phyloP scores from a whole-genome alignment of 2,113 vertebrate species.

The Mastomys coucha region DNA sequence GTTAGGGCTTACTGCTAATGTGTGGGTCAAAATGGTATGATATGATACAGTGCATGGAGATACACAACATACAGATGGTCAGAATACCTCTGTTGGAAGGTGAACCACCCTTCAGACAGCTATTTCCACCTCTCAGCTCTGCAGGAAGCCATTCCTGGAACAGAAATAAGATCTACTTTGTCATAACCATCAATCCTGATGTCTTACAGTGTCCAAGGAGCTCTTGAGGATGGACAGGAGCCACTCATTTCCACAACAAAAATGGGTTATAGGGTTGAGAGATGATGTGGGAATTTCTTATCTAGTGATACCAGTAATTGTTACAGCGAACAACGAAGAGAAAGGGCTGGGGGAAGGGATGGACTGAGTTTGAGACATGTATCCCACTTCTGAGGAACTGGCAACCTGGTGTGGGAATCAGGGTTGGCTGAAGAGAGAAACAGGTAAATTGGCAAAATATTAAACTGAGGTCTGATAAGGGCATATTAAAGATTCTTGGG shows the following conservation, averaged over 20 bases:
- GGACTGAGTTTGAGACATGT: background rate
- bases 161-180: slow-evolving; percentile 5
- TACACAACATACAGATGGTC: background rate
- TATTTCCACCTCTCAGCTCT: background rate
- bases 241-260: background rate
- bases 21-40: background rate
- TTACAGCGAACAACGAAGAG: background rate
- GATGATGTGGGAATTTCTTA: slow-evolving; percentile 5
- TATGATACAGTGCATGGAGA: background rate
- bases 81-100: background rate
- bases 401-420: background rate
- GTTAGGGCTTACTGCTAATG: slow-evolving; percentile 21
- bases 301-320: background rate
- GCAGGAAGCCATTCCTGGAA: slow-evolving; percentile 14
- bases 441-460: background rate
- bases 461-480: background rate
- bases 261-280: background rate
- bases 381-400: background rate
- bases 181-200: slow-evolving; percentile 13
- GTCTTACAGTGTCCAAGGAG: background rate
- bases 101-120: background rate
- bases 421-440: background rate
- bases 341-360: background rate
- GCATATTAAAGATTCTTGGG: background rate
- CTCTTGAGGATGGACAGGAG: background rate